These are phyloP conservation scores for Danionella cerebrum DNA, from an alignment of 2,113 vertebrate genomes.

Conservation along the genomic window DNA sequence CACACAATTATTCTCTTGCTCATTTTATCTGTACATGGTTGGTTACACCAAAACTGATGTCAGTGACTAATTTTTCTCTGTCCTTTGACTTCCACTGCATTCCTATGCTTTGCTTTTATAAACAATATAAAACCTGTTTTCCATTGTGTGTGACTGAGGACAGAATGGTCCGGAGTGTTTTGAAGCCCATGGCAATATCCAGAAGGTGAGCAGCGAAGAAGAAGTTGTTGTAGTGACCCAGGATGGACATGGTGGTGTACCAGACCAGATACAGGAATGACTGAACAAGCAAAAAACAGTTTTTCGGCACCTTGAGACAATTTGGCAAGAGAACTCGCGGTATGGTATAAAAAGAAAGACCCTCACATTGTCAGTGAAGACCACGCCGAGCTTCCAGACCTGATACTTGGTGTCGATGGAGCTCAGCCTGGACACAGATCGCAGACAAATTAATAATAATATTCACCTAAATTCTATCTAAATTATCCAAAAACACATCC, in stretches of 20 bases:
- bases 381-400: constrained; percentile 93
- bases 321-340: neutral
- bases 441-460: no score
- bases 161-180: constrained; percentile 90
- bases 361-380: constrained; percentile 97
- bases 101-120: no score
- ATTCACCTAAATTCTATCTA: no score
- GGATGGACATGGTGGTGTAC: constrained; percentile 97
- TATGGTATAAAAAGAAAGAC: no score
- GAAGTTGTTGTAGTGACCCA: constrained; percentile 99
- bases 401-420: constrained; percentile 94
- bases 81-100: no score
- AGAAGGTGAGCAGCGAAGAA: constrained; percentile 96
- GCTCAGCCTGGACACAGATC: constrained; percentile 74
- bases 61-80: no score
- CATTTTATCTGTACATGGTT: no score
- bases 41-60: no score
- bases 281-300: constrained; percentile 51
- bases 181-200: constrained; percentile 98
- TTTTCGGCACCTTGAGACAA: no score
- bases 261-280: constrained; percentile 93
- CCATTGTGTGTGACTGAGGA: constrained; percentile 98
- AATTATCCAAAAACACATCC: no score
- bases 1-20: no score
- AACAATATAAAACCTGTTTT: constrained; percentile 80